Base-by-base conservation (phyloP, 2,113 vertebrate genomes). In the Plecotus auritus region DNA sequence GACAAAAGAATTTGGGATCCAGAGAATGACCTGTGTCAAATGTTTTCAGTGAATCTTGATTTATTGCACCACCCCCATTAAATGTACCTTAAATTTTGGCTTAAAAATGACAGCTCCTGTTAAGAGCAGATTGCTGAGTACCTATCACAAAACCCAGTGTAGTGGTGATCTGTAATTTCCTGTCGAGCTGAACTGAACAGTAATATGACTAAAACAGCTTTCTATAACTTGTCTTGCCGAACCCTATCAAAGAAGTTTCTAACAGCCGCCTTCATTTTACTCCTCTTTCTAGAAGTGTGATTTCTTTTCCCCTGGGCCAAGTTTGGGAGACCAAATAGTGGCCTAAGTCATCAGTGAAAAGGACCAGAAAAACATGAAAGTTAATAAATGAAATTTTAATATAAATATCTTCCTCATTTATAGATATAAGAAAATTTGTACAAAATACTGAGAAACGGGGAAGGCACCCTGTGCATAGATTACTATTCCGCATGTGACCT, bases 111-210 rank as follows among this genome's bases (percentile, higher is more conserved):
- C 47, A 92, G 35, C 54, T 85, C 32, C 47, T 89, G 70, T 66
- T 66, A 22, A 7, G 37, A 73, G 87, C 22, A 73, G 66, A 64
- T 85, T 88, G 84, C 81, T 85, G 67, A 90, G 56, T 81, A 51
- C 54, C 26, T 85, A 77, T 54, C 61, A 20, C 32, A 69, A 95
- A 85, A n/a, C 72, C 32, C 42, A 30, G 49, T 37, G 37, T n/a
- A 26, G 17, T 70, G 35, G 51, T 54, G 90, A 88, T 81, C 77
- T 78, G 35, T 42, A 73, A 95, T 85, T 93, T 93, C 90, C 96
- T 74, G 82, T 77, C 0, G 0, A 88, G 73, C 61, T 4, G 9
- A 90, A 95, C 2, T 91, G 89, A 93, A 91, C 90, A 93, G 82
- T 56, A 70, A 72, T 91, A 45, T 40, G 74, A 93, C 35, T 83